These are phyloP conservation scores for Pectinophora gossypiella DNA, from an alignment of 1,140 invertebrate species.

Conservation along the genomic window DNA sequence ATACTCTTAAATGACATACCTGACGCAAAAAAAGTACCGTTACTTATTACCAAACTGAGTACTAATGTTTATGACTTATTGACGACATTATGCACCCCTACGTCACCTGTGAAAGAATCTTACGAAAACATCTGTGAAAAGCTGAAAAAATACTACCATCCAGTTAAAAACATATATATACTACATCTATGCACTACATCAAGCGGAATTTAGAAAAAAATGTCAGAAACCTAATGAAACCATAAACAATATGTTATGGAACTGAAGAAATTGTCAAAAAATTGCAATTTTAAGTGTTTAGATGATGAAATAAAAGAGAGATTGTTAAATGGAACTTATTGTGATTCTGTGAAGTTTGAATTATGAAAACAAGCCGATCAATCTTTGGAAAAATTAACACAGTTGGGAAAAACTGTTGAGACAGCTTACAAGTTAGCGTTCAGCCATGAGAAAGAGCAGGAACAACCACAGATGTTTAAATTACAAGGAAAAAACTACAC, in stretches of 20 bases:
- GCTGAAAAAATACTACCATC: conserved; percentile 10
- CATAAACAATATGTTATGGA: conserved; percentile 12
- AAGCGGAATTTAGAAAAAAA: conserved; percentile 12
- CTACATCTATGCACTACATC: conserved; percentile 12
- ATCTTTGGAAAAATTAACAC: conserved; percentile 5
- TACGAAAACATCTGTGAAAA: conserved; percentile 3
- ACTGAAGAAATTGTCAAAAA: conserved; percentile 11
- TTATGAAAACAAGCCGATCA: conserved; percentile 11
- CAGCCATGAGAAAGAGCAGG: not conserved
- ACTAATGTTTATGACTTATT: not conserved
- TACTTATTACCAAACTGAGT: conserved; percentile 9
- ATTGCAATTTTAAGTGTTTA: conserved; percentile 11
- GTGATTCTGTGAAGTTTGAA: conserved; percentile 13
- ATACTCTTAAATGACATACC: conserved; percentile 7
- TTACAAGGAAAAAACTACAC: conserved; percentile 1
- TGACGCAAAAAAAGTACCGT: conserved; percentile 4
- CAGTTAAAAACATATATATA: too few relatives aligned
- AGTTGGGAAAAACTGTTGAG: conserved; percentile 7
- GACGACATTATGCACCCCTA: not conserved
- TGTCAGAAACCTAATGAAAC: conserved; percentile 12
- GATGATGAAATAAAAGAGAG: conserved; percentile 13
- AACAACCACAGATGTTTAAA: conserved; percentile 7
- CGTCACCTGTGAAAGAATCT: not conserved
- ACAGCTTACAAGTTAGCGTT: conserved; percentile 9
- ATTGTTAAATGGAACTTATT: conserved; percentile 12